Conservation (phyloP, 2,888 invertebrate species). For the Thecocarcelia acutangulata region DNA sequence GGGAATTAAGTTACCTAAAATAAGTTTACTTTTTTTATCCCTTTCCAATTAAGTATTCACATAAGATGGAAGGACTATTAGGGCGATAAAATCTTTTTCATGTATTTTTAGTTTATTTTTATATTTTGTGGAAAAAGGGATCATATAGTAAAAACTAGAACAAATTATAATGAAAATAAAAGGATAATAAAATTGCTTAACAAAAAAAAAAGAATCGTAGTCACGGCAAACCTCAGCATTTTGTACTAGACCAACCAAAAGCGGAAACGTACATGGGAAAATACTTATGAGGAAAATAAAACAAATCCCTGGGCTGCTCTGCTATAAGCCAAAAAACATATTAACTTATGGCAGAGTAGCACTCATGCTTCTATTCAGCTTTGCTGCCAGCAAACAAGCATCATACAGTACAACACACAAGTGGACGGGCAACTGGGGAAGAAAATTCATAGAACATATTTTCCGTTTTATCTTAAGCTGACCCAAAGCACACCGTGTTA, state of each 20-base stretch:
- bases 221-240: conserved; percentile 13
- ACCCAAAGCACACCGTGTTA: conserved; percentile 64
- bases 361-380: background rate
- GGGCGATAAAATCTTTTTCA: too few relatives aligned
- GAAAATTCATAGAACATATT: conserved; percentile 42
- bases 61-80: too few relatives aligned
- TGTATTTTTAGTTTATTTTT: too few relatives aligned
- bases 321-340: conserved; percentile 56
- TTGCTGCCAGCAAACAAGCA: conserved; percentile 25
- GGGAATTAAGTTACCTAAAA: too few relatives aligned
- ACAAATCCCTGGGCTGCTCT: conserved; percentile 54
- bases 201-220: too few relatives aligned
- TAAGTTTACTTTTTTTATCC: too few relatives aligned
- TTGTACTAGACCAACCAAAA: conserved; percentile 24
- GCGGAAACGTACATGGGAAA: conserved; percentile 34
- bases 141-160: too few relatives aligned
- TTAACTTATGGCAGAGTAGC: conserved; percentile 53
- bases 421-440: conserved; percentile 4
- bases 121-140: too few relatives aligned
- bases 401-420: background rate
- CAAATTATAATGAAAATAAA: too few relatives aligned
- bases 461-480: conserved; percentile 66
- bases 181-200: too few relatives aligned
- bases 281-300: conserved; percentile 21
- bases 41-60: too few relatives aligned